A percentile compares a stretch with the other conserved stretches of the same genome.
Evolutionary conservation across 2,113 vertebrate species (phyloP).

Genomic region (Prochilodus magdalenae): DNA sequence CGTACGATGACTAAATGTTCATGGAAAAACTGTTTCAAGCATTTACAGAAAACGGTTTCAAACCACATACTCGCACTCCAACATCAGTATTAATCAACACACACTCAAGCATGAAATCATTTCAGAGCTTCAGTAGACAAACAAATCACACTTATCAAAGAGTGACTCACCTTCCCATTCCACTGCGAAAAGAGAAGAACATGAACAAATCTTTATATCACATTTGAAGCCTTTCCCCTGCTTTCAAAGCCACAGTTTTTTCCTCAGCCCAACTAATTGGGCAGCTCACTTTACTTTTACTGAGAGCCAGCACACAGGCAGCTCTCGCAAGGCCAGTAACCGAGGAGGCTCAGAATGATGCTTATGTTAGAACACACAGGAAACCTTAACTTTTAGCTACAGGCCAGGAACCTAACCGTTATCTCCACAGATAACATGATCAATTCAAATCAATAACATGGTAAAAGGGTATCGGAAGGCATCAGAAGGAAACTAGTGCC

Average conservation of each 20-base stretch:
- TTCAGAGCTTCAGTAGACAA: slow-evolving; percentile 35
- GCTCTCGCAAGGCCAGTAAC: no score
- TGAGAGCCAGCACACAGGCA: no score
- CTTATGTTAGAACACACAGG: no score
- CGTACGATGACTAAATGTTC: not conserved
- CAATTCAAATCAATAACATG: not conserved
- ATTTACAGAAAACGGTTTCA: not conserved
- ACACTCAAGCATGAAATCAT: slow-evolving; percentile 56
- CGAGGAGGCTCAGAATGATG: no score
- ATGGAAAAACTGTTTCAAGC: not conserved
- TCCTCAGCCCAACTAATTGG: not conserved
- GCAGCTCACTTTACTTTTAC: no score
- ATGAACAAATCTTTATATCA: slow-evolving; percentile 34
- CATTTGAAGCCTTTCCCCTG: not conserved
- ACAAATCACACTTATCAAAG: slow-evolving; percentile 58
- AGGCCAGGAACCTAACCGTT: no score
- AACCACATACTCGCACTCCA: slow-evolving; percentile 12
- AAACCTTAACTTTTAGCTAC: no score
- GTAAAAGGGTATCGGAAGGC: not conserved
- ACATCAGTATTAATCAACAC: slow-evolving; percentile 31
- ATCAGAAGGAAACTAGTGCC: no score
- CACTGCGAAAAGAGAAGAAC: slow-evolving; percentile 69
- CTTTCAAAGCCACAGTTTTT: not conserved
- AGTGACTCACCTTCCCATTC: slow-evolving; percentile 77
- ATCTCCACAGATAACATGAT: not conserved